Conservation (phyloP, 2,113 vertebrate genomes). For the Dissostichus mawsoni region DNA sequence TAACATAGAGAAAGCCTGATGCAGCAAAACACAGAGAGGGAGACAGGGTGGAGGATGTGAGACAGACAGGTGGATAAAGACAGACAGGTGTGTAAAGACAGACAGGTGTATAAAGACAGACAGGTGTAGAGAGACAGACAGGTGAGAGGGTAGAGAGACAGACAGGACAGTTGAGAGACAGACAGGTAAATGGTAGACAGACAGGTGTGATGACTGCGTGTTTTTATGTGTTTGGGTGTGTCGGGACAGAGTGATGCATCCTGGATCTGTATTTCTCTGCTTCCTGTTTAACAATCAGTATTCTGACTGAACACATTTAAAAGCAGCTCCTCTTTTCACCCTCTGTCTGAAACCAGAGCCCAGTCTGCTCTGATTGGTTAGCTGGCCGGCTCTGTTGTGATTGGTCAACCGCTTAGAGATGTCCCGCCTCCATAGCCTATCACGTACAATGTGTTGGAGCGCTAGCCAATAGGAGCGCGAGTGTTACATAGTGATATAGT, state of each 20-base stretch:
- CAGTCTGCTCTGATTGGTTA: too few relatives aligned
- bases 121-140: neutral
- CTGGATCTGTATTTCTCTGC: constrained; percentile 4
- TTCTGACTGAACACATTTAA: too few relatives aligned
- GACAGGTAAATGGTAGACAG: neutral
- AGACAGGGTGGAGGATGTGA: neutral
- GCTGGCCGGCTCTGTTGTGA: too few relatives aligned
- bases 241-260: constrained; percentile 17
- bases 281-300: too few relatives aligned
- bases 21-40: constrained; percentile 53
- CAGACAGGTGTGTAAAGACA: neutral
- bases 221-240: neutral
- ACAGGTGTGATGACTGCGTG: neutral
- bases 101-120: neutral
- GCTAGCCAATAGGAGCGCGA: too few relatives aligned
- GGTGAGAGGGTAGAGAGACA: too few relatives aligned
- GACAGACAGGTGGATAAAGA: neutral
- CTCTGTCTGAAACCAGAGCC: too few relatives aligned
- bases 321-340: too few relatives aligned
- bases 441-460: too few relatives aligned
- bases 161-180: neutral
- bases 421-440: too few relatives aligned
- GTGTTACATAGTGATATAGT: too few relatives aligned
- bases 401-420: too few relatives aligned
- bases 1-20: constrained; percentile 39